Base-by-base conservation (phyloP, 2,888 invertebrate genomes). In the Lysandra coridon region DNA sequence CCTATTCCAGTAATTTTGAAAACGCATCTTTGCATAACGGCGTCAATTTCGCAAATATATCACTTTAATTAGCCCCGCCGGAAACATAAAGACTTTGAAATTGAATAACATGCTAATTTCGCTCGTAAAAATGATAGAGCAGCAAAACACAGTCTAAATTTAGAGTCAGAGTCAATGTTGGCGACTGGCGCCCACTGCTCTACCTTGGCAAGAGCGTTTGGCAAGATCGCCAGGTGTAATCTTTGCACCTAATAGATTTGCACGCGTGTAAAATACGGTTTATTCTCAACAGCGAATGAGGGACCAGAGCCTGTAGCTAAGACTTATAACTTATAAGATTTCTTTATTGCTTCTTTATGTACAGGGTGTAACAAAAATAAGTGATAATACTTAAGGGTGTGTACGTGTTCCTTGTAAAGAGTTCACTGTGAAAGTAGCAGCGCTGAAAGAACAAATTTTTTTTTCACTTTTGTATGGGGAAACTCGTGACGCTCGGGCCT, bases 141-240 rank as follows among this genome's bases (percentile, higher is more conserved):
- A 69, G 69, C 69, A 49, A 12, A 6, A 14, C 37, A 23, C 73
- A 73, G 40, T 81, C 80, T 81, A 83, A 81, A 83, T 83, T 82
- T 83, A 82, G 79, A 82, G 62, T 77, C 79, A 81, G 79, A 82
- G 82, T 83, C 84, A 83, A 82, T 82, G 82, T 53, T 81, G 85
- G 85, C 84, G 85, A 84, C 82, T 81, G 85, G 85, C 84, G 85
- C 84, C 82, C 82, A 69, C 83, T 83, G 84, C 86, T 85, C 84
- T 85, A 84, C 86, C 85, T 90, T 91, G 91, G 89, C 91, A 89
- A 84, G 82, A 75, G 83, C 82, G 84, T 84, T 89, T 91, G 91
- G 89, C 90, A 89, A 74, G 79, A 75, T 81, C 84, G 83, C 84
- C 87, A 88, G 87, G 85, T 86, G 85, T 81, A 82, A 44, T n/a